Percentiles rank a stretch among this genome's conserved stretches.
Evolutionary conservation across 2,113 vertebrate species (phyloP).

Genomic region (Erythrocebus patas): DNA sequence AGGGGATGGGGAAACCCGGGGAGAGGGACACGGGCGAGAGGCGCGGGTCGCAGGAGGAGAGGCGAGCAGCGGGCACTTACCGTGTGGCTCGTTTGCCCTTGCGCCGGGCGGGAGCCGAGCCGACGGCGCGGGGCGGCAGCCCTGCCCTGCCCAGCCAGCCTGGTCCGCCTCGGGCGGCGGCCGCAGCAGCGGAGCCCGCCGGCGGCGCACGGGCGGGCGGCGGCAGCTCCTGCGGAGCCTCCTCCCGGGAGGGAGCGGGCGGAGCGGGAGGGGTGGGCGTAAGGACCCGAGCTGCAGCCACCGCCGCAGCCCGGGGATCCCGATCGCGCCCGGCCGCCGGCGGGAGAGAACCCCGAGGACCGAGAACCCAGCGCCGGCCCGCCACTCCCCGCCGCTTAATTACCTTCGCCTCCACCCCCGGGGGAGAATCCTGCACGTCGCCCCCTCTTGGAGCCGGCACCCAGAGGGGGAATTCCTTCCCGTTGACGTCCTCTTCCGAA

Average conservation of each 20-base stretch:
- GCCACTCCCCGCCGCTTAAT: slow-evolving; percentile 19
- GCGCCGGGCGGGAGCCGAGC: background rate
- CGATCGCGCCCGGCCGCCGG: background rate
- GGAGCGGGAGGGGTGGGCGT: background rate
- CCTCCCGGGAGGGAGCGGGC: background rate
- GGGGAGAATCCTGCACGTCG: slow-evolving; percentile 14
- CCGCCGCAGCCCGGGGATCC: slow-evolving; percentile 29
- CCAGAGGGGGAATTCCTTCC: slow-evolving; percentile 63
- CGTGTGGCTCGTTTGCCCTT: background rate
- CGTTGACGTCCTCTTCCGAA: slow-evolving; percentile 71
- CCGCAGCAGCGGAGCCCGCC: background rate
- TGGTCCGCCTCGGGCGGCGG: background rate
- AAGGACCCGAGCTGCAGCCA: background rate
- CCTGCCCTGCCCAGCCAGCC: slow-evolving; percentile 25
- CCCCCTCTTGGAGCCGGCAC: slow-evolving; percentile 54
- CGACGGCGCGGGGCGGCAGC: slow-evolving; percentile 57
- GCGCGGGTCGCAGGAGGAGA: background rate
- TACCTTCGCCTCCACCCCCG: slow-evolving; percentile 55
- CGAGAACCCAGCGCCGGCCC: background rate
- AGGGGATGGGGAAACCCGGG: background rate
- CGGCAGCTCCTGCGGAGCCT: background rate
- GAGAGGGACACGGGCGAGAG: background rate
- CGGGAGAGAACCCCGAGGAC: background rate
- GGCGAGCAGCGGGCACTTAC: slow-evolving; percentile 37
- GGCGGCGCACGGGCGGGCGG: background rate